These are phyloP conservation scores for Phortica magna DNA, from an alignment of 2,888 invertebrate genomes.

Conservation along the genomic window DNA sequence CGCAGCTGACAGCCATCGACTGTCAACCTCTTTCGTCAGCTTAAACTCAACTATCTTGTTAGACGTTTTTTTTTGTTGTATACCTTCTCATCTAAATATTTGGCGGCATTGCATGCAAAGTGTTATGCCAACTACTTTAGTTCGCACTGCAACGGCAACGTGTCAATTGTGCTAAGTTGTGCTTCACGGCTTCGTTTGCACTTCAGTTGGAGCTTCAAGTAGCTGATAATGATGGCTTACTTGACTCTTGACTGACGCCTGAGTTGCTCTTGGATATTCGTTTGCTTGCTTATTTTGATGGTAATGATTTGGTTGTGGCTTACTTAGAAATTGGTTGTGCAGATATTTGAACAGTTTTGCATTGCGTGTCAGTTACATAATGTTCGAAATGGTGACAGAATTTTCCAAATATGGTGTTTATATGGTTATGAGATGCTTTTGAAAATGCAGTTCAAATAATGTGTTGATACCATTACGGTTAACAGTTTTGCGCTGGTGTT, in stretches of 20 bases:
- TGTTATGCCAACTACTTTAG: too few species aligned
- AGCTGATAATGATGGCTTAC: slow-evolving; percentile 27
- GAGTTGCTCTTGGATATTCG: slow-evolving; percentile 10
- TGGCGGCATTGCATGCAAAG: not conserved
- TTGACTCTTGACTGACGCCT: not conserved
- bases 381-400: not conserved
- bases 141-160: not conserved
- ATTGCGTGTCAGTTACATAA: not conserved
- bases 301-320: slow-evolving; percentile 28
- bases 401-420: not conserved
- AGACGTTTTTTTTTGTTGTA: not conserved
- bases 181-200: not conserved
- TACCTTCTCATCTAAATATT: not conserved
- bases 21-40: not conserved
- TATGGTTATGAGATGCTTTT: too few species aligned
- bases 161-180: not conserved
- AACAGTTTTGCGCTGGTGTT: too few species aligned
- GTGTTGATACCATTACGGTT: too few species aligned
- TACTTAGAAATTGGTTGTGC: not conserved
- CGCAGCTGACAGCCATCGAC: slow-evolving; percentile 6
- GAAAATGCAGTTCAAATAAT: too few species aligned
- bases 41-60: not conserved
- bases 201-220: slow-evolving; percentile 13
- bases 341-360: not conserved
- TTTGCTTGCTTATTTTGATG: slow-evolving; percentile 16